Base-by-base conservation (phyloP, 2,888 invertebrate species). In the Lathronympha strigana region DNA sequence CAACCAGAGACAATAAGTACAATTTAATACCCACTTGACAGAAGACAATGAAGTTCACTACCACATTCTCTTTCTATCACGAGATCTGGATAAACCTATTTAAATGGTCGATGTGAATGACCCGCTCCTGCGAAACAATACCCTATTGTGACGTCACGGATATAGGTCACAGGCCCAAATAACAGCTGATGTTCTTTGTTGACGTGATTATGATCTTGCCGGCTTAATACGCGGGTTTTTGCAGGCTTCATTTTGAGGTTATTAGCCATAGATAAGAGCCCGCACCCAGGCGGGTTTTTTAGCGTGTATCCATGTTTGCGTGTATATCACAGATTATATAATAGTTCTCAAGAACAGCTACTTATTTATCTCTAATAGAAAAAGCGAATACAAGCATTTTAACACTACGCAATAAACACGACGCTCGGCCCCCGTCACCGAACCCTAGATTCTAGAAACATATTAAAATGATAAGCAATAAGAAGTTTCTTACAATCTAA, bases 101-200 rank as follows among this genome's bases (percentile, higher is more conserved):
- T 84, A 81, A 83, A 82, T 76, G 82, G 80, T 86, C 84, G 85
- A 89, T 84, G 90, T 90, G 91, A 90, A 90, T 85, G 91, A 92
- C 90, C 88, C 75, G 88, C 87, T 85, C 88, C 88, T 87, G 87
- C 84, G 89, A 88, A 88, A 92, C 91, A 92, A 92, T 92, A 83
- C 87, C 85, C 88, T 89, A 91, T 91, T 91, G 92, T 79, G 79
- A 90, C 92, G 92, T 92, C 91, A 91, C 86, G 84, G 86, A 92
- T 92, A 92, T 92, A 84, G 91, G 91, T 91, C 91, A 88, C 79
- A 80, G 81, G 83, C 88, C 91, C 84, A 88, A 92, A 90, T 87
- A 80, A 83, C 91, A 90, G 90, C 90, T 91, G 92, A 81, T 74
- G 74, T 73, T 71, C 77, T 75, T 77, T 71, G 74, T 73, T 69